These are phyloP conservation scores for Pheosia tremula DNA, from an alignment of 2,888 invertebrate species.

Conservation along the genomic window DNA sequence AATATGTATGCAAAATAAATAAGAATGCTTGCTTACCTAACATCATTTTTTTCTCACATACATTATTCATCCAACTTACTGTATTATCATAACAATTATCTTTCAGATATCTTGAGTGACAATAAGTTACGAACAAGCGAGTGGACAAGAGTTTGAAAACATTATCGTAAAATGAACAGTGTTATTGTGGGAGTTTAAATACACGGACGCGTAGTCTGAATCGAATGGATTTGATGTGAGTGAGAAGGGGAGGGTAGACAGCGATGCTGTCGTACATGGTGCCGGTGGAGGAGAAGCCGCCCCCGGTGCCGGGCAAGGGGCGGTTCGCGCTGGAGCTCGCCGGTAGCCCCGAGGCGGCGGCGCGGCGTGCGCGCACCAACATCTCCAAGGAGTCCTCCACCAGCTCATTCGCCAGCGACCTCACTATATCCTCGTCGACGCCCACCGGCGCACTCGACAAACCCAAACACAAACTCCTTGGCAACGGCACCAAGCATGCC, in stretches of 20 bases:
- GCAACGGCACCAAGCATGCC: slow-evolving; percentile 89
- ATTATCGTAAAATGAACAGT: slow-evolving; percentile 25
- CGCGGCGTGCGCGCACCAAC: slow-evolving; percentile 61
- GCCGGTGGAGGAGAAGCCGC: slow-evolving; percentile 91
- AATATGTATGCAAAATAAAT: too few relatives aligned
- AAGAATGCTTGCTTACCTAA: too few relatives aligned
- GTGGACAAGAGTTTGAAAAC: slow-evolving; percentile 15
- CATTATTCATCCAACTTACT: neutral
- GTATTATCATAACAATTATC: slow-evolving; percentile 31
- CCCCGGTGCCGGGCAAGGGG: slow-evolving; percentile 83
- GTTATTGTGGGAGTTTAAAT: slow-evolving; percentile 27
- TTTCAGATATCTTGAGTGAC: slow-evolving; percentile 59
- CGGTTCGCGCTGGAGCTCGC: slow-evolving; percentile 80
- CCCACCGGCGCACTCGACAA: slow-evolving; percentile 86
- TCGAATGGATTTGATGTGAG: slow-evolving; percentile 27
- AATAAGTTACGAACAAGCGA: neutral
- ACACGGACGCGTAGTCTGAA: slow-evolving; percentile 11
- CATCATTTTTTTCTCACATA: neutral
- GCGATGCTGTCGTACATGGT: slow-evolving; percentile 92
- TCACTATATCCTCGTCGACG: slow-evolving; percentile 86
- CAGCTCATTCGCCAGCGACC: slow-evolving; percentile 88
- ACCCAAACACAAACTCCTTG: slow-evolving; percentile 87
- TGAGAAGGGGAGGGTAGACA: slow-evolving; percentile 38
- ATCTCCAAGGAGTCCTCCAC: slow-evolving; percentile 88
- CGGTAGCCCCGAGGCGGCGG: slow-evolving; percentile 64